Conservation (phyloP, 2,888 invertebrate species). For the Bombyx huttoni region DNA sequence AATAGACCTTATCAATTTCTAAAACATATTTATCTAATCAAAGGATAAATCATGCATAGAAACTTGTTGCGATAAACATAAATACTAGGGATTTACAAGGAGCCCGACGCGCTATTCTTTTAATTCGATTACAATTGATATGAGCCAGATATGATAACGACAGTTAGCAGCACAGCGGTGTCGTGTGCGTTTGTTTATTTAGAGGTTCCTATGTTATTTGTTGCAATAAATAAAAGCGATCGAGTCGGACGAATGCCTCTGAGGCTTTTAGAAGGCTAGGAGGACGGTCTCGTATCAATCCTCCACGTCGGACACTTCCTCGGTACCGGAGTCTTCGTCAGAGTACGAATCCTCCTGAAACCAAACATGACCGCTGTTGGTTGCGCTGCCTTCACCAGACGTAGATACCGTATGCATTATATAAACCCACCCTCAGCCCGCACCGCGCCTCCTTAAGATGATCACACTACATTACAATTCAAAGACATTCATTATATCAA, state of each 20-base stretch:
- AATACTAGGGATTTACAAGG: slow-evolving; percentile 46
- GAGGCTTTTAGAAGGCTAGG: slow-evolving; percentile 26
- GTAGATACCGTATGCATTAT: slow-evolving; percentile 37
- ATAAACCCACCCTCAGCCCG: not conserved
- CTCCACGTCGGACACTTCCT: slow-evolving; percentile 61
- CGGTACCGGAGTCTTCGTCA: slow-evolving; percentile 63
- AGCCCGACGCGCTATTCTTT: slow-evolving; percentile 25
- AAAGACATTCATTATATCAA: no score
- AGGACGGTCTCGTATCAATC: slow-evolving; percentile 46
- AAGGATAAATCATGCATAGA: slow-evolving; percentile 62
- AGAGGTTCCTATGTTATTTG: slow-evolving; percentile 10
- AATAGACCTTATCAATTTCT: slow-evolving; percentile 23
- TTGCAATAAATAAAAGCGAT: slow-evolving; percentile 3
- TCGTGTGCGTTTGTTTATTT: slow-evolving; percentile 9
- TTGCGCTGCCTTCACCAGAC: slow-evolving; percentile 43
- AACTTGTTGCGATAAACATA: slow-evolving; percentile 24
- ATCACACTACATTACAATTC: not conserved
- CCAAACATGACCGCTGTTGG: slow-evolving; percentile 54
- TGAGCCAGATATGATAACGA: slow-evolving; percentile 36
- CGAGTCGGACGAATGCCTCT: slow-evolving; percentile 16
- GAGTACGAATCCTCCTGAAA: slow-evolving; percentile 71
- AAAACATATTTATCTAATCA: slow-evolving; percentile 59
- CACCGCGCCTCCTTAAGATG: not conserved
- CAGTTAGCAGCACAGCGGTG: slow-evolving; percentile 16
- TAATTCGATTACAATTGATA: slow-evolving; percentile 22